Conservation (phyloP, 2,797 vertebrate species). For the Balearica regulorum region DNA sequence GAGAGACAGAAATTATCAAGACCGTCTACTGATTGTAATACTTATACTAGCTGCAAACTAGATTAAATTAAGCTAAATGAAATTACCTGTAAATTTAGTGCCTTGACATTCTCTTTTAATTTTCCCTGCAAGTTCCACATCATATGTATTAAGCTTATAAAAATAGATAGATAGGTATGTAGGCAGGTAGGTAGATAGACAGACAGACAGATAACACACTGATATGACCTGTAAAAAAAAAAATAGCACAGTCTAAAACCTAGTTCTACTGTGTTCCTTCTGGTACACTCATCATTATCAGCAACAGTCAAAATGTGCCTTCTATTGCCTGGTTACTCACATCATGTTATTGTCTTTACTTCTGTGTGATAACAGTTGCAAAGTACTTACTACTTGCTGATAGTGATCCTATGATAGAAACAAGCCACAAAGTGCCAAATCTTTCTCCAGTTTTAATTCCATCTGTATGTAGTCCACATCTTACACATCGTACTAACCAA, state of each 20-base stretch:
- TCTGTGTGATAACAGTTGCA: background rate
- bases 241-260: background rate
- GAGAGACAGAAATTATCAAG: background rate
- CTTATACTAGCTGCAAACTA: background rate
- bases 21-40: background rate
- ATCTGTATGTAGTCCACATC: background rate
- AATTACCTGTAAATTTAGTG: background rate
- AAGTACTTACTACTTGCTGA: background rate
- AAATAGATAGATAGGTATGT: background rate
- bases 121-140: background rate
- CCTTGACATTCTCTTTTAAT: background rate
- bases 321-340: too few species aligned
- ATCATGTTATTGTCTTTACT: background rate
- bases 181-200: too few species aligned
- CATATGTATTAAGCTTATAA: background rate
- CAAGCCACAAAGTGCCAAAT: background rate
- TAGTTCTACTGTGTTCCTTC: background rate
- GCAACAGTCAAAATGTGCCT: background rate
- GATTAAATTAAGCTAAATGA: background rate
- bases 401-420: background rate
- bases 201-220: too few species aligned
- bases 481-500: background rate
- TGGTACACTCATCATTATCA: background rate
- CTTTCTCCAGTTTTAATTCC: background rate
- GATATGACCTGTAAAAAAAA: background rate